Conservation (phyloP, 2,797 vertebrate genomes). For the Loris lydekkerianus region DNA sequence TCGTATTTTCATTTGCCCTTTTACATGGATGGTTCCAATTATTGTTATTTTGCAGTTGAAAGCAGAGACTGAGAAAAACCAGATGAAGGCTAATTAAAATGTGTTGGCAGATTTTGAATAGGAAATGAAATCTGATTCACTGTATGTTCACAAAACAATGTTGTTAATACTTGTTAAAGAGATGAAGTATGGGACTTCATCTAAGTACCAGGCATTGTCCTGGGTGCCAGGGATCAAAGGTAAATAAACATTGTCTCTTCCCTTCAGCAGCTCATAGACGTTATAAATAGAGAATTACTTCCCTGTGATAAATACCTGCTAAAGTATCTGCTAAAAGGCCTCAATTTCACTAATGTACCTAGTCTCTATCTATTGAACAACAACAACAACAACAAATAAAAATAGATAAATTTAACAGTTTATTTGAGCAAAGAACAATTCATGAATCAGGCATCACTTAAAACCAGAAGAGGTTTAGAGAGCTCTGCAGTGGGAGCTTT, state of each 20-base stretch:
- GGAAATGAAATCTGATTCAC: conserved; percentile 27
- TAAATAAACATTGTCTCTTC: background rate
- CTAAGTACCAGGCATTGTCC: background rate
- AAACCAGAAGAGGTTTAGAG: background rate
- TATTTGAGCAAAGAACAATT: background rate
- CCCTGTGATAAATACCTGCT: background rate
- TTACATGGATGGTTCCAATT: conserved; percentile 5
- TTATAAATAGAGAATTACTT: background rate
- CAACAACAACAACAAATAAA: background rate
- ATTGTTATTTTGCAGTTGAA: conserved; percentile 58
- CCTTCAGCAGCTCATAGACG: background rate
- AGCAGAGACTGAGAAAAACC: conserved; percentile 24
- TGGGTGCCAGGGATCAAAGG: background rate
- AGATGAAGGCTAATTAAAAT: conserved; percentile 51
- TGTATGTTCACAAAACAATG: background rate
- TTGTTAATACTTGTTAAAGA: background rate
- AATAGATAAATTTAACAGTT: background rate
- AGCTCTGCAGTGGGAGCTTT: background rate
- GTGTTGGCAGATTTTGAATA: background rate
- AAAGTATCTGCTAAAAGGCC: background rate
- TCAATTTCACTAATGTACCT: background rate
- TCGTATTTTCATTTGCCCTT: conserved; percentile 47
- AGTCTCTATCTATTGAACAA: background rate
- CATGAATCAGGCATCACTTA: background rate
- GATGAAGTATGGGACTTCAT: background rate